A percentile compares a stretch with the other conserved stretches of the same genome.
Conservation (phyloP, 2,797 vertebrate genomes). For the Uromys caudimaculatus region DNA sequence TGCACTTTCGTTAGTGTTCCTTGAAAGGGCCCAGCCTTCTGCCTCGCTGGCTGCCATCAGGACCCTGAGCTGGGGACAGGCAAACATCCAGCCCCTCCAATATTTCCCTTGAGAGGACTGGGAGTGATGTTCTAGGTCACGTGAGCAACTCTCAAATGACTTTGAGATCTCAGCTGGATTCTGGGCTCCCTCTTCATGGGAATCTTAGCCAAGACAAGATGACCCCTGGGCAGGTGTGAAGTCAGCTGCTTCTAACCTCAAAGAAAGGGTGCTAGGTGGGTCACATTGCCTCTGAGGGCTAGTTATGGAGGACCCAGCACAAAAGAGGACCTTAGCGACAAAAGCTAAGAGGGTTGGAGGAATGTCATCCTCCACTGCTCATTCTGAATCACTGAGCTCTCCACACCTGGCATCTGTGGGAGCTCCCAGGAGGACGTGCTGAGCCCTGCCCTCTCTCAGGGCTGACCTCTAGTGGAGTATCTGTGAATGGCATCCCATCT, state of each 20-base stretch:
- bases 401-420: background rate
- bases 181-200: accelerated
- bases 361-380: background rate
- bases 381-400: background rate
- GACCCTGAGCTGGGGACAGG: background rate
- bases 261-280: background rate
- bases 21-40: background rate
- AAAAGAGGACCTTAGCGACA: no score
- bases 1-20: background rate
- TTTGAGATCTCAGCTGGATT: background rate
- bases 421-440: background rate
- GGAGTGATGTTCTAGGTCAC: background rate
- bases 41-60: accelerated
- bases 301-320: background rate
- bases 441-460: background rate
- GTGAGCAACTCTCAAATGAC: background rate
- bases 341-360: background rate
- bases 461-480: conserved; percentile 75
- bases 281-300: background rate
- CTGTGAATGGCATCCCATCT: background rate
- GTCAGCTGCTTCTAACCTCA: background rate
- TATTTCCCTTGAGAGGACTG: background rate
- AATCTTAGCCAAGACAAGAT: background rate
- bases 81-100: background rate
- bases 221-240: background rate